Evolutionary conservation across 2,888 invertebrate genomes (phyloP), one percentile per base, ranked within the genome.

Genomic region (Drosophila paranaensis): DNA sequence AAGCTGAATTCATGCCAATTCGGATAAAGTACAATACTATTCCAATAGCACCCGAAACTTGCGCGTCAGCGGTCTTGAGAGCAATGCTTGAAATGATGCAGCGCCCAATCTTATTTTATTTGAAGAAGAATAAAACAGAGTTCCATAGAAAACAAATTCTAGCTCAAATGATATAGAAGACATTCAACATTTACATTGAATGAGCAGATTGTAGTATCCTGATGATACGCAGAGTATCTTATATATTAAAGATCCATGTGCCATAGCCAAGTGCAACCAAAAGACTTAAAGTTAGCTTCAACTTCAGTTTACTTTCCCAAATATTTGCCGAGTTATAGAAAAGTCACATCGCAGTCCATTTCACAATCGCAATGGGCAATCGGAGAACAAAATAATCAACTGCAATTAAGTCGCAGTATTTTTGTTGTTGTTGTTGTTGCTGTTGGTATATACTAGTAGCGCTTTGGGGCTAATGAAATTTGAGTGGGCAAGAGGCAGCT

Each of bases 391-490:
- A 75, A 75, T 77, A 75, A 79, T 74, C 74, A 77, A 77, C 57
- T 74, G 66, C 73, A 73, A 73, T 73, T 73, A 73, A 73, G 73
- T 51, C 46, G 16, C 37, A 27, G 66, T 30, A 54, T 73, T 68
- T 74, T 60, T 74, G 65, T 20, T 20, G 20, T 20, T 20, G 20
- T 20, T 20, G 20, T 20, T 20, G 20, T 20, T 20, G 20, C 2
- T 20, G 20, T 69, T 56, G 64, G 61, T 63, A 73, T 68, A 85
- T 25, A 33, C 30, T 50, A 76, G 77, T 79, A 85, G 82, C 86
- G 68, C 82, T 79, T 82, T 65, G 71, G 51, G 58, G 70, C 87
- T 72, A 81, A 83, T 82, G 82, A 82, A 82, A 86, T 83, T 82
- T 75, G 83, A 82, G 80, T 73, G 80, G 68, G 63, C 46, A 57